phyloP scores from a whole-genome alignment of 2,113 vertebrate genomes.

The Chloebia gouldiae region DNA sequence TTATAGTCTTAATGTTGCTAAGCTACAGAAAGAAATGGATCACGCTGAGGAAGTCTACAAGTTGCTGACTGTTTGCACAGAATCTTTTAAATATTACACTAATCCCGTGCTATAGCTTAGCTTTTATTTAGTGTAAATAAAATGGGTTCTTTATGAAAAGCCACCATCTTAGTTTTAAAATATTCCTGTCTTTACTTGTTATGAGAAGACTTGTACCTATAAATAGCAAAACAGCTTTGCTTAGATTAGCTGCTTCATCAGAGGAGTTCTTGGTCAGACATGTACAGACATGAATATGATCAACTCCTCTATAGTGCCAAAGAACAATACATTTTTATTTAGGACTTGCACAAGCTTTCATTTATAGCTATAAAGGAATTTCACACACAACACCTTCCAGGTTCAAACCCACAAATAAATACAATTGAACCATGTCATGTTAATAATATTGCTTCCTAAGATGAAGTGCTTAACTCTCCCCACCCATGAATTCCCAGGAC shows the following conservation, averaged over 20 bases:
- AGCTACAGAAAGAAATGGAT: constrained; percentile 50
- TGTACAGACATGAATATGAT: constrained; percentile 55
- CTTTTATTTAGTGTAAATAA: constrained; percentile 72
- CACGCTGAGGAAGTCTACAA: constrained; percentile 52
- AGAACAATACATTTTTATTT: constrained; percentile 54
- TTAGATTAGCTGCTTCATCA: constrained; percentile 56
- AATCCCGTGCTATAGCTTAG: constrained; percentile 50
- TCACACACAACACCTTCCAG: background rate
- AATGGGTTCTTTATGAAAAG: constrained; percentile 49
- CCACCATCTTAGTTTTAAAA: constrained; percentile 31
- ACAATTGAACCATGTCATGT: constrained; percentile 12
- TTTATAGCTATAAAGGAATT: constrained; percentile 55
- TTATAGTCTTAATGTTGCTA: constrained; percentile 67
- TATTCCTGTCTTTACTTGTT: constrained; percentile 55
- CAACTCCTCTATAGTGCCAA: constrained; percentile 31
- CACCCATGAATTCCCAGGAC: constrained; percentile 25
- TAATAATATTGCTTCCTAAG: constrained; percentile 1
- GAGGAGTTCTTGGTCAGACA: constrained; percentile 64
- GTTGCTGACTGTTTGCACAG: constrained; percentile 67
- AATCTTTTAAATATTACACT: constrained; percentile 68
- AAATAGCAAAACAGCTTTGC: constrained; percentile 64
- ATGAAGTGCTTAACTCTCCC: background rate
- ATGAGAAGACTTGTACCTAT: constrained; percentile 41
- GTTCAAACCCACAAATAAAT: constrained; percentile 46
- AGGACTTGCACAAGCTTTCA: constrained; percentile 55